phyloP scores from a whole-genome alignment of 2,113 vertebrate genomes.

The Acrocephalus kingi region DNA sequence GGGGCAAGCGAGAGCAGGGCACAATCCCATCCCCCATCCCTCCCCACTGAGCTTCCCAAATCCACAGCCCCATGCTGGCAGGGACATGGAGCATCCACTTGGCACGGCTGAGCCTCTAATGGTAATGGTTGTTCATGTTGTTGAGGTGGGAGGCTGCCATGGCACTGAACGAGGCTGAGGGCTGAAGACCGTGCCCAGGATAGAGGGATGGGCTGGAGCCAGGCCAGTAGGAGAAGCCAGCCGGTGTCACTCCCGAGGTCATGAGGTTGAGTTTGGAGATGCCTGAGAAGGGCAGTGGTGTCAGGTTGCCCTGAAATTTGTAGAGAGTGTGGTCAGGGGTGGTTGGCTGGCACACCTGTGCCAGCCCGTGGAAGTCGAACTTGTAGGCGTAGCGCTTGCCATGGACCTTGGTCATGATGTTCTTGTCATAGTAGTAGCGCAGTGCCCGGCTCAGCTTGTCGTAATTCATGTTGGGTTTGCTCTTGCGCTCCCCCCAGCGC shows the following conservation, averaged over 20 bases:
- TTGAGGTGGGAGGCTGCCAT: conserved; percentile 91
- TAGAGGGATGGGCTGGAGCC: conserved; percentile 87
- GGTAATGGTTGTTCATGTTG: conserved; percentile 88
- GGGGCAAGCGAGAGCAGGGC: neutral
- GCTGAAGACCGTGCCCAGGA: conserved; percentile 86
- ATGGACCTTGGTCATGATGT: conserved; percentile 99
- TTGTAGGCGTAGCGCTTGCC: conserved; percentile 98
- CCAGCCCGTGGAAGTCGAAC: conserved; percentile 97
- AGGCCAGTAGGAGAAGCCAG: conserved; percentile 95
- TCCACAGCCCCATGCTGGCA: neutral
- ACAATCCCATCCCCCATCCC: neutral
- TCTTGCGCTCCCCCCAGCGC: conserved; percentile 96
- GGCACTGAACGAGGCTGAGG: conserved; percentile 83
- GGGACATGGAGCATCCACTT: neutral
- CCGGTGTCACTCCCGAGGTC: conserved; percentile 84
- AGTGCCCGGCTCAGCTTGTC: conserved; percentile 97
- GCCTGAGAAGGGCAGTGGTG: conserved; percentile 89
- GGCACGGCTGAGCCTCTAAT: conserved; percentile 68
- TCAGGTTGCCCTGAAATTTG: conserved; percentile 93
- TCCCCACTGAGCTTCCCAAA: neutral
- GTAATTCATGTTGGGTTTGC: conserved; percentile 99
- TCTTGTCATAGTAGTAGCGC: conserved; percentile 99
- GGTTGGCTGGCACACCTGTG: conserved; percentile 93
- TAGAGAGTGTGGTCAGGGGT: conserved; percentile 90
- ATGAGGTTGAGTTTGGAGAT: conserved; percentile 97